These are phyloP conservation scores for Pseudomyrmex gracilis DNA, from an alignment of 1,140 invertebrate genomes.

Conservation along the genomic window DNA sequence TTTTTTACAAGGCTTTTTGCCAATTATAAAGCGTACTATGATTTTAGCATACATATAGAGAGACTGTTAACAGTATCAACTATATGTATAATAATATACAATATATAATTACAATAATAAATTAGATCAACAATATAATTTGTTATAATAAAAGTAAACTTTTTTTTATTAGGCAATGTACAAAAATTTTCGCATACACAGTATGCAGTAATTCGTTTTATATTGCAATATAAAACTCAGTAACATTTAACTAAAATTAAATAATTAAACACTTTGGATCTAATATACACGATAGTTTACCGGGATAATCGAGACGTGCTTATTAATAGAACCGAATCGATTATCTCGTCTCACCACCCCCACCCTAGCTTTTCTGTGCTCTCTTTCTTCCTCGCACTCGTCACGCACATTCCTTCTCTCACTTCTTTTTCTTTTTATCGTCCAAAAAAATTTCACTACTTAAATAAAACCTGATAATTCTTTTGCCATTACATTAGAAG, in stretches of 20 bases:
- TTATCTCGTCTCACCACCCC: slow-evolving; percentile 28
- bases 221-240: slow-evolving; percentile 67
- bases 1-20: too few species aligned
- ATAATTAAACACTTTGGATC: slow-evolving; percentile 63
- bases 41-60: too few species aligned
- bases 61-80: too few species aligned
- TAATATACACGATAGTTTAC: slow-evolving; percentile 63
- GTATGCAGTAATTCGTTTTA: slow-evolving; percentile 72
- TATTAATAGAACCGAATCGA: slow-evolving; percentile 72
- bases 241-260: slow-evolving; percentile 67
- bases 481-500: not conserved
- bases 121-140: not conserved
- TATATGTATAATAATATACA: not conserved
- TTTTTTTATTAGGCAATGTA: slow-evolving; percentile 61
- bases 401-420: not conserved
- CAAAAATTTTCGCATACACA: slow-evolving; percentile 76
- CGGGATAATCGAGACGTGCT: slow-evolving; percentile 58
- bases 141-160: slow-evolving; percentile 43
- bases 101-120: slow-evolving; percentile 22
- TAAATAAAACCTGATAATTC: slow-evolving; percentile 10
- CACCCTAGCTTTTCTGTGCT: not conserved
- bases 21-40: too few species aligned
- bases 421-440: not conserved
- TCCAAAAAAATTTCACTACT: not conserved
- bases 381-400: not conserved